Percentiles rank a stretch among this genome's conserved stretches.
Evolutionary conservation across 2,888 invertebrate species (phyloP).

Genomic region (Anagyrus pseudococci): DNA sequence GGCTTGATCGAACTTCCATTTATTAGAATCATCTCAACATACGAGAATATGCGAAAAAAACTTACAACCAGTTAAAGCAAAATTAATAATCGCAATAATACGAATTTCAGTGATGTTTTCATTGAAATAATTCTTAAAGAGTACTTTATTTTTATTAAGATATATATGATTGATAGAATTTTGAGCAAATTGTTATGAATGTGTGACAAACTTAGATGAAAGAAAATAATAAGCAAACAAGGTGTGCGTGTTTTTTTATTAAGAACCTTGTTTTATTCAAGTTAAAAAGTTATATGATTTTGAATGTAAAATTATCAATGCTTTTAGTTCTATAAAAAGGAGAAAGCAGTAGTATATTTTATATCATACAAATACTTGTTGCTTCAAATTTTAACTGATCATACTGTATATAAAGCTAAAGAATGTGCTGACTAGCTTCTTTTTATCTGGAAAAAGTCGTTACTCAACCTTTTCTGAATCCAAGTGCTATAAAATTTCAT

Average conservation of each 20-base stretch:
- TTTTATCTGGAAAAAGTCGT: no score
- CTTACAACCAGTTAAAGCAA: neutral
- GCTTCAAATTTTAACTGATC: slow-evolving; percentile 18
- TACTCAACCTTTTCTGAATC: no score
- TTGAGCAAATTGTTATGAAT: slow-evolving; percentile 33
- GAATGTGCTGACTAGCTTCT: slow-evolving; percentile 16
- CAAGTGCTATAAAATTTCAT: no score
- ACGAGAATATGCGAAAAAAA: slow-evolving; percentile 2
- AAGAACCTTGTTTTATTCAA: slow-evolving; percentile 20
- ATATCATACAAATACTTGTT: slow-evolving; percentile 22
- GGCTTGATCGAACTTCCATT: slow-evolving; percentile 31
- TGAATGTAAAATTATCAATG: slow-evolving; percentile 35
- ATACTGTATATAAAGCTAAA: slow-evolving; percentile 2
- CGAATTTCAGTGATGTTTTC: slow-evolving; percentile 29
- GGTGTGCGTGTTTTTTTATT: slow-evolving; percentile 24
- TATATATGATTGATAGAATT: slow-evolving; percentile 32
- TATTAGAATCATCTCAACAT: slow-evolving; percentile 25
- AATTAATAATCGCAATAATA: slow-evolving; percentile 32
- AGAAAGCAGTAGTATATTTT: slow-evolving; percentile 22
- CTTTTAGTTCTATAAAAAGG: slow-evolving; percentile 27
- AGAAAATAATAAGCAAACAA: slow-evolving; percentile 25
- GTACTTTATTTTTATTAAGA: slow-evolving; percentile 40
- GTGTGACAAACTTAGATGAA: slow-evolving; percentile 23
- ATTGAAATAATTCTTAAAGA: slow-evolving; percentile 37
- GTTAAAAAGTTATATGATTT: slow-evolving; percentile 17